phyloP scores from a whole-genome alignment of 2,113 vertebrate genomes.

The Brachypodius melanocephalos region DNA sequence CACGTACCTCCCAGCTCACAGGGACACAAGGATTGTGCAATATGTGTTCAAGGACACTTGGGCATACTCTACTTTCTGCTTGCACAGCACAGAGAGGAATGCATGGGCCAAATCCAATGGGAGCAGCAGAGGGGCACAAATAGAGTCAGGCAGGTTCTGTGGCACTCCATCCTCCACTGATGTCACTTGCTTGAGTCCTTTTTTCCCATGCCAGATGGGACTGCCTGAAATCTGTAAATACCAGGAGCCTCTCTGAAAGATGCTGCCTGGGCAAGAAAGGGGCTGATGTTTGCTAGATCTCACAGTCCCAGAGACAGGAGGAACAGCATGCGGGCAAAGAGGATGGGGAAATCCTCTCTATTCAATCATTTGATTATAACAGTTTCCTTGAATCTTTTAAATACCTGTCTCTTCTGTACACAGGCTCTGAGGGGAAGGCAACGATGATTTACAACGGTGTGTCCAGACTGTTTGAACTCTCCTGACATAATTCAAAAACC shows the following conservation, averaged over 20 bases:
- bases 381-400: not conserved
- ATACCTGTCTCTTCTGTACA: not conserved
- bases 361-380: not conserved
- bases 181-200: not conserved
- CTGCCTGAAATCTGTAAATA: not conserved
- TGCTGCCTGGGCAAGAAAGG: fast-evolving
- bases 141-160: not conserved
- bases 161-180: not conserved
- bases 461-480: not conserved
- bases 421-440: not conserved
- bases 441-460: fast-evolving
- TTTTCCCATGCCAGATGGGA: not conserved
- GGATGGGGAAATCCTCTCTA: not conserved
- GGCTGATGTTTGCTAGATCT: not conserved
- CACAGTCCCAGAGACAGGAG: not conserved
- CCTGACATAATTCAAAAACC: not conserved
- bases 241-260: not conserved
- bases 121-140: not conserved
- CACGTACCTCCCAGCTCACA: not conserved
- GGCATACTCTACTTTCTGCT: not conserved
- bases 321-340: not conserved
- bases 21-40: not conserved
- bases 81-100: not conserved
- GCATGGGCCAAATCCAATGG: fast-evolving
- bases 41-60: not conserved